Evolutionary conservation across 2,113 vertebrate genomes (phyloP), one percentile per base, ranked within the genome.

Genomic region (Fulica atra): DNA sequence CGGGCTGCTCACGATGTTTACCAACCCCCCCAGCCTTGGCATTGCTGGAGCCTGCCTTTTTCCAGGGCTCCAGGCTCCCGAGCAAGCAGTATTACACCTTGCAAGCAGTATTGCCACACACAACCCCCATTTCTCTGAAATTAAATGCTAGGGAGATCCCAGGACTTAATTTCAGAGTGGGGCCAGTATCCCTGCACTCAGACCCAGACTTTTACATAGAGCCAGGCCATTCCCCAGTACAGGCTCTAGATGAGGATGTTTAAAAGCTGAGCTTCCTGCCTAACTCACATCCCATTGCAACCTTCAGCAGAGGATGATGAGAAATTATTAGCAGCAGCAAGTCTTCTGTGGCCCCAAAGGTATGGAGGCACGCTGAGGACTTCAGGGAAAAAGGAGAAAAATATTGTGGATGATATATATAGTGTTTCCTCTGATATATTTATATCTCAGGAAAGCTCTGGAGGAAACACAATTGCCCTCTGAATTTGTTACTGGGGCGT

Each of bases 31-130:
- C 50, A 16, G 25, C 48, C 36, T 77, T 2, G 1, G n/a, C 29
- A 15, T 17, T 1, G 0, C 44, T 2, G 1, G 53, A 13, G 48
- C 7, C 31, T 25, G 72, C 24, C 20, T 51, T 76, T 46, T 2
- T 0, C 42, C 2, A 0, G 7, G 9, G 24, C n/a, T 63, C 3
- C 0, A 1, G 28, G 72, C n/a, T 71, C 50, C 44, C 18, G 14
- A 0, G 7, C 10, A 42, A 42, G 42, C 42, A 42, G 42, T 42
- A 42, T 42, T 42, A 4, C 7, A 2, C 26, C 50, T 28, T 25
- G 51, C 36, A 10, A 46, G 16, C 1, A 2, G 23, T 6, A 3
- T 11, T 63, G 35, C 40, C 61, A 13, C 36, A 81, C 68, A 11
- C 42, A 81, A 11, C 11, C 24, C 40, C 19, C 4, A 1, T 29